These are phyloP conservation scores for Mayetiola destructor DNA, from an alignment of 2,888 invertebrate genomes.

Conservation along the genomic window DNA sequence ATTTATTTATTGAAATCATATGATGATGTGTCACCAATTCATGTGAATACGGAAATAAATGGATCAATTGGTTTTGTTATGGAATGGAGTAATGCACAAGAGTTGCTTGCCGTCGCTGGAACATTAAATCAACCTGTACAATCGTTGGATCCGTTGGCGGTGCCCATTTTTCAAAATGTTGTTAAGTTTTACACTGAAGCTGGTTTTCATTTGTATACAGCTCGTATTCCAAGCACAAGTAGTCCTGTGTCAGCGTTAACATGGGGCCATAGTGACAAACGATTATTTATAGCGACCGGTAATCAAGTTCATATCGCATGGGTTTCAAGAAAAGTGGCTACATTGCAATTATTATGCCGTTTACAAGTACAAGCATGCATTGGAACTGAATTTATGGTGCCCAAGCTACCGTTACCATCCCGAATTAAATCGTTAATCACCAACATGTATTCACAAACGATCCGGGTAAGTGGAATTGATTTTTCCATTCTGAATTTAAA, in stretches of 20 bases:
- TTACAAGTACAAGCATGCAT: conserved; percentile 64
- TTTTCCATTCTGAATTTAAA: neutral
- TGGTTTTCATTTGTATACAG: conserved; percentile 67
- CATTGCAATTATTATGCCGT: conserved; percentile 77
- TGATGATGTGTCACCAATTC: conserved; percentile 83
- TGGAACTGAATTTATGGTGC: conserved; percentile 56
- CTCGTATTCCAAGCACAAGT: conserved; percentile 60
- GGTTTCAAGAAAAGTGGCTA: conserved; percentile 79
- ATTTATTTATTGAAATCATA: conserved; percentile 79
- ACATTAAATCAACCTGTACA: conserved; percentile 36
- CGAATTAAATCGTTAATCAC: conserved; percentile 71
- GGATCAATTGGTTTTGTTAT: conserved; percentile 64
- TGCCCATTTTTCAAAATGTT: conserved; percentile 56
- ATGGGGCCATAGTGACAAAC: conserved; percentile 96
- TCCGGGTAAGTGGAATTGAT: conserved; percentile 50
- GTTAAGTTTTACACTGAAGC: conserved; percentile 84
- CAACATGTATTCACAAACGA: conserved; percentile 83
- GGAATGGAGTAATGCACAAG: conserved; percentile 94
- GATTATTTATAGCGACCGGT: conserved; percentile 87
- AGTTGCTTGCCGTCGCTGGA: conserved; percentile 83
- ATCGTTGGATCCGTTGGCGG: conserved; percentile 28
- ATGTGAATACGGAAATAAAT: conserved; percentile 67
- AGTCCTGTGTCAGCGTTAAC: conserved; percentile 81
- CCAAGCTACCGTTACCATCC: conserved; percentile 72
- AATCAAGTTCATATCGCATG: conserved; percentile 86